Evolutionary conservation across 2,888 invertebrate genomes (phyloP).

Genomic region (Acrocera orbiculus): DNA sequence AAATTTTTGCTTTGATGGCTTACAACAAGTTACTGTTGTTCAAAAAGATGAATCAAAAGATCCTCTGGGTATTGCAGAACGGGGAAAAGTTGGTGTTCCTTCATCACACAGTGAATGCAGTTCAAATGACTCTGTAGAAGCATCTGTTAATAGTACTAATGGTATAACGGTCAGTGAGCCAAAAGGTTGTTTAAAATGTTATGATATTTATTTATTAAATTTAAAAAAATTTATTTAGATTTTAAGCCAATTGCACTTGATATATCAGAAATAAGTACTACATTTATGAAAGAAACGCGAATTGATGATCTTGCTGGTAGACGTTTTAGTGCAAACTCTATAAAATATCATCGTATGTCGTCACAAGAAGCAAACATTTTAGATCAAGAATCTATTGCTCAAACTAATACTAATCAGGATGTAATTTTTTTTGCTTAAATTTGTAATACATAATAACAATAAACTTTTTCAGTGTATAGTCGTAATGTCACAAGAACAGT

Average conservation of each 20-base stretch:
- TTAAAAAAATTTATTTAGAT: constrained; percentile 12
- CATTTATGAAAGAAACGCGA: constrained; percentile 41
- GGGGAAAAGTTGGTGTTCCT: constrained; percentile 30
- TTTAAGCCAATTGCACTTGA: constrained; percentile 14
- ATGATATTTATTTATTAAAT: background rate
- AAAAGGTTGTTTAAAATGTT: constrained; percentile 19
- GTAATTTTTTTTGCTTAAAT: too few relatives aligned
- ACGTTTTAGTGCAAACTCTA: constrained; percentile 11
- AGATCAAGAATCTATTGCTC: too few relatives aligned
- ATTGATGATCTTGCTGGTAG: constrained; percentile 36
- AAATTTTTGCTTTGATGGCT: constrained; percentile 18
- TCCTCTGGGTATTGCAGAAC: constrained; percentile 29
- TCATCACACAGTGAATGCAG: constrained; percentile 31
- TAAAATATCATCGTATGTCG: constrained; percentile 5
- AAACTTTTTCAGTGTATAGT: constrained; percentile 36
- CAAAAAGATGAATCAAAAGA: constrained; percentile 23
- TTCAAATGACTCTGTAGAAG: constrained; percentile 30
- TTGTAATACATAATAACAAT: too few relatives aligned
- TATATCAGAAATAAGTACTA: constrained; percentile 15
- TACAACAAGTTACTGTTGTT: constrained; percentile 28
- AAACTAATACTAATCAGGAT: constrained; percentile 51
- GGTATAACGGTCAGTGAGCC: constrained; percentile 26
- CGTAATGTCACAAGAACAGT: constrained; percentile 30
- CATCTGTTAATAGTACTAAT: constrained; percentile 29
- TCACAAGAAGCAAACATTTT: too few relatives aligned